Percentiles rank a stretch among this genome's conserved stretches.
These are phyloP conservation scores for Epinephelus coioides DNA, from an alignment of 2,797 vertebrate species.

Conservation along the genomic window DNA sequence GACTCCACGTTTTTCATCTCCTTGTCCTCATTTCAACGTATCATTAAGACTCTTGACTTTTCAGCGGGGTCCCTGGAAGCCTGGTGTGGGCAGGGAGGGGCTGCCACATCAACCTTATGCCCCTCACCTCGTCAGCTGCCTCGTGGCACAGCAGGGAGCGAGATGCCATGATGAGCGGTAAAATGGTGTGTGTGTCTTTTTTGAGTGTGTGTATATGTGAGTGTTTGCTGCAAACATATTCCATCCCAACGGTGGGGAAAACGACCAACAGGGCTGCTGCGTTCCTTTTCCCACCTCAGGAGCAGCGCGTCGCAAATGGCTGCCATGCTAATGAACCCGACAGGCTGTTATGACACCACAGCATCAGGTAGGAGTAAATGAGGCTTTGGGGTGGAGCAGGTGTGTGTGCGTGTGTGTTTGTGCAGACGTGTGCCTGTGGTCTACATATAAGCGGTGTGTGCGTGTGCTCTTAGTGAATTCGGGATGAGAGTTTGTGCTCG, in stretches of 20 bases:
- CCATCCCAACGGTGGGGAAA: constrained; percentile 54
- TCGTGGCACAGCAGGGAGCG: constrained; percentile 51
- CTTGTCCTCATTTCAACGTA: constrained; percentile 80
- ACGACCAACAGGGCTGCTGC: constrained; percentile 62
- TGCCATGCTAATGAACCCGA: constrained; percentile 86
- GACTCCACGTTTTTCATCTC: constrained; percentile 76
- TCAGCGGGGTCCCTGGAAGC: constrained; percentile 70
- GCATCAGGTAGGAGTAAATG: constrained; percentile 87
- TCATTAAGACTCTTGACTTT: constrained; percentile 84
- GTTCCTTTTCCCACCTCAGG: constrained; percentile 79
- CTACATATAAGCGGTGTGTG: constrained; percentile 37
- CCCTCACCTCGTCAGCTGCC: constrained; percentile 67
- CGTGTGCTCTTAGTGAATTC: constrained; percentile 41
- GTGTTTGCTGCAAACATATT: constrained; percentile 68
- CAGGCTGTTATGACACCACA: constrained; percentile 85
- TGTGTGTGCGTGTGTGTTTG: constrained; percentile 57
- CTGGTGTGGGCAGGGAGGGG: constrained; percentile 69
- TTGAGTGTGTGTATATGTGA: constrained; percentile 6
- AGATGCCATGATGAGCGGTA: constrained; percentile 49
- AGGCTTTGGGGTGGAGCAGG: constrained; percentile 84
- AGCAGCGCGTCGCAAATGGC: constrained; percentile 76
- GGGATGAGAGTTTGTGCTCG: constrained; percentile 59
- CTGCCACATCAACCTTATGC: constrained; percentile 70
- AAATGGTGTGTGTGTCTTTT: constrained; percentile 39
- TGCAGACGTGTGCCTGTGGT: constrained; percentile 34